These are phyloP conservation scores for Drosophila setifemur DNA, from an alignment of 1,140 invertebrate genomes.

Conservation along the genomic window DNA sequence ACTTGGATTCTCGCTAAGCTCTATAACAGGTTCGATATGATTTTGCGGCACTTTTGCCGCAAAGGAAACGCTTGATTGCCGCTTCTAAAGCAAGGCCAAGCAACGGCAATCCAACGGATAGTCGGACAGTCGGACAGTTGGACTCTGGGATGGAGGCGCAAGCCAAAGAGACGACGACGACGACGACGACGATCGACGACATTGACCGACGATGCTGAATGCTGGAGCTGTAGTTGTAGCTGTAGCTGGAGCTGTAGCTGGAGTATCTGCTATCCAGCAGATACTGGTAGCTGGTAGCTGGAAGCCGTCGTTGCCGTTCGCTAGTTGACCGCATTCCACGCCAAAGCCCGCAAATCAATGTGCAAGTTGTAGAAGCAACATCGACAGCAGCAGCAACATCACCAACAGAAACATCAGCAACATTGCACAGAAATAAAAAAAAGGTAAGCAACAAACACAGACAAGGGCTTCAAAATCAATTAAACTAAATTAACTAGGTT, in stretches of 20 bases:
- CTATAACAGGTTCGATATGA: slow-evolving; percentile 76
- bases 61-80: slow-evolving; percentile 76
- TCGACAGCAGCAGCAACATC: slow-evolving; percentile 25
- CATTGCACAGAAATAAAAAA: background rate
- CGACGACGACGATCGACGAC: slow-evolving; percentile 47
- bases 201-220: slow-evolving; percentile 53
- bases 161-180: slow-evolving; percentile 33
- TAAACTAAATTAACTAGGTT: too few relatives aligned
- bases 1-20: slow-evolving; percentile 6
- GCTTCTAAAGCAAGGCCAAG: slow-evolving; percentile 73
- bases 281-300: slow-evolving; percentile 25
- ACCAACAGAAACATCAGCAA: background rate
- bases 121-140: background rate
- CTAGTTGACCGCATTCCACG: slow-evolving; percentile 73
- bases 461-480: too few relatives aligned
- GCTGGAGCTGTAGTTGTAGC: slow-evolving; percentile 8
- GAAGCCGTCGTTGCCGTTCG: slow-evolving; percentile 44
- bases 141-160: slow-evolving; percentile 21
- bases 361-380: slow-evolving; percentile 57
- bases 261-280: background rate
- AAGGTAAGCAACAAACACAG: background rate
- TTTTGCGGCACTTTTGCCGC: slow-evolving; percentile 75
- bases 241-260: background rate
- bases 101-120: slow-evolving; percentile 53
- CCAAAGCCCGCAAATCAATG: slow-evolving; percentile 66